Evolutionary conservation across 1,140 invertebrate genomes (phyloP), one percentile per base, ranked within the genome.

Genomic region (Batillaria attramentaria): DNA sequence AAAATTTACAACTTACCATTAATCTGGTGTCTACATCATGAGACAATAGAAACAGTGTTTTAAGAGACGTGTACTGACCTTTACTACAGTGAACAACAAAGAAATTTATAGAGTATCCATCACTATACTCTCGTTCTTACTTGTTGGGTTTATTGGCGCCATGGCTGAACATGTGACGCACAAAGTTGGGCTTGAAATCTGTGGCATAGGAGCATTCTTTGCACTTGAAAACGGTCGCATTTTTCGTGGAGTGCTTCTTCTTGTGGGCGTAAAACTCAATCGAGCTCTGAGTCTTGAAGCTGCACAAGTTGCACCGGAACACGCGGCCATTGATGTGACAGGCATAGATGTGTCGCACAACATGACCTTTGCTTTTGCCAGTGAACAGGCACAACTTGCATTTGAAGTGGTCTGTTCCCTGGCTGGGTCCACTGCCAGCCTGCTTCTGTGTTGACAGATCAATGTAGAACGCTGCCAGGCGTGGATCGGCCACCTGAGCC

Each of bases 191-290:
- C 90, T 96, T 96, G 91, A 97, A 96, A 8, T 97, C 95, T 13
- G 97, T 97, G 72, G 95, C 94, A 89, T 98, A 99, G 86, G 97
- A 96, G 91, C 97, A 99, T 86, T 95, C 94, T 65, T 94, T 94
- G 91, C 97, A 99, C 89, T 98, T 81, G 46, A 84, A 84, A 6
- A 83, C 46, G 31, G 69, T 60, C 0, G n/a, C 97, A 81, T 97
- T 96, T 94, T 96, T 96, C 72, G 96, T 96, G 94, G 97, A 95
- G 87, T 98, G 97, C 89, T 97, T 97, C 43, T 96, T 97, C 88
- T 95, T 98, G 66, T 97, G 94, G 2, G 95, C 94, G 68, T 86
- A 84, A 77, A 86, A 88, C 62, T 90, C 88, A 35, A 81, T 85
- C 86, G 95, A 95, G 81, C 97, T 95, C 88, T 97, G 95, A 0